Conservation (phyloP, 2,888 invertebrate genomes). For the Hipparchia sbordonii region DNA sequence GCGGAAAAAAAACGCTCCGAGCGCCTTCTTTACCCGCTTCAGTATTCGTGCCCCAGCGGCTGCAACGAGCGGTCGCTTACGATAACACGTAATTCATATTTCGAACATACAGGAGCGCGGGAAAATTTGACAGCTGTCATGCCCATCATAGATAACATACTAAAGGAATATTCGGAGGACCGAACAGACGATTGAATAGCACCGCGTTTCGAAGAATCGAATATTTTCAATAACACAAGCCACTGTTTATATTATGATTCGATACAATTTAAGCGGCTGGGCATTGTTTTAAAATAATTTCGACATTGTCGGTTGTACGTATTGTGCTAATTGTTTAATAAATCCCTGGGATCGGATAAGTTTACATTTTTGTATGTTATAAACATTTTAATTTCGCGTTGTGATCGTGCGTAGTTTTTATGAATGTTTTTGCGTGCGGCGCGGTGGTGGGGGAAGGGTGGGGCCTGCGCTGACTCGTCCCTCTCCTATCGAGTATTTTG, state of each 20-base stretch:
- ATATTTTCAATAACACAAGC: slow-evolving; percentile 63
- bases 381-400: slow-evolving; percentile 79
- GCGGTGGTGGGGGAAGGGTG: slow-evolving; percentile 77
- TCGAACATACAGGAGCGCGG: slow-evolving; percentile 70
- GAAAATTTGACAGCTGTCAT: slow-evolving; percentile 59
- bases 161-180: slow-evolving; percentile 40
- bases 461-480: slow-evolving; percentile 78
- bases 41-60: slow-evolving; percentile 75
- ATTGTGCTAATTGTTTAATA: slow-evolving; percentile 74
- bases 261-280: slow-evolving; percentile 62
- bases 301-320: slow-evolving; percentile 71
- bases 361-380: slow-evolving; percentile 73
- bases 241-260: slow-evolving; percentile 73
- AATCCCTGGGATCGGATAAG: slow-evolving; percentile 51
- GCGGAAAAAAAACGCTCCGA: slow-evolving; percentile 70
- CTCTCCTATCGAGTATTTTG: slow-evolving; percentile 82
- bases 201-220: slow-evolving; percentile 50
- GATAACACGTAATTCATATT: slow-evolving; percentile 53
- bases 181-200: slow-evolving; percentile 36
- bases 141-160: slow-evolving; percentile 45
- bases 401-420: slow-evolving; percentile 76
- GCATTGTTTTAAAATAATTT: slow-evolving; percentile 74
- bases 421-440: slow-evolving; percentile 79
- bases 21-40: slow-evolving; percentile 54
- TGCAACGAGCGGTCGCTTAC: slow-evolving; percentile 72